A percentile compares a stretch with the other conserved stretches of the same genome.
These are phyloP conservation scores for Argentina silus DNA, from an alignment of 2,797 vertebrate genomes.

Conservation along the genomic window DNA sequence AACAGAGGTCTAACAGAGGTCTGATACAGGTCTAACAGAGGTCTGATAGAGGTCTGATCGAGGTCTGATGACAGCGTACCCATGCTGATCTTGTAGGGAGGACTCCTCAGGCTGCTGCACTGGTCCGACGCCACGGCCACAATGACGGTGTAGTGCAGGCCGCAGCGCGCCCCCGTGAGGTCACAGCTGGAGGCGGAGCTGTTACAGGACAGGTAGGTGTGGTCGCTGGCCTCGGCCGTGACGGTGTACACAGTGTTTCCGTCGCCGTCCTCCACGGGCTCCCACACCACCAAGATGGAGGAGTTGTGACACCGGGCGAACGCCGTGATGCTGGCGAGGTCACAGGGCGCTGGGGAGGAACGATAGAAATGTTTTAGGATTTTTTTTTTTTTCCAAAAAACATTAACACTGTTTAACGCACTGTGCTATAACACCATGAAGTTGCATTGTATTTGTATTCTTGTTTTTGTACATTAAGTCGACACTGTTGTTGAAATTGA, in stretches of 20 bases:
- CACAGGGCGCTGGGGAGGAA: slow-evolving; percentile 66
- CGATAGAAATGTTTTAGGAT: no score
- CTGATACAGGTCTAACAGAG: no score
- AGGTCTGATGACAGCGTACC: slow-evolving; percentile 45
- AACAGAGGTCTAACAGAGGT: background rate
- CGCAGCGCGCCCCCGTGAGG: slow-evolving; percentile 65
- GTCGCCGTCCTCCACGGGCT: slow-evolving; percentile 29
- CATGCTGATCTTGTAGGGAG: slow-evolving; percentile 70
- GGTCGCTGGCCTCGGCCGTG: slow-evolving; percentile 65
- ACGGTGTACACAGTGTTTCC: slow-evolving; percentile 56
- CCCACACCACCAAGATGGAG: slow-evolving; percentile 70
- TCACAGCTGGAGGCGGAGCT: slow-evolving; percentile 64
- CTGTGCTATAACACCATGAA: no score
- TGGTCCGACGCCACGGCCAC: slow-evolving; percentile 64
- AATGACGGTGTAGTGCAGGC: slow-evolving; percentile 68
- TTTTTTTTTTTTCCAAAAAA: no score
- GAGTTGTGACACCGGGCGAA: slow-evolving; percentile 62
- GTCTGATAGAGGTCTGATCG: background rate
- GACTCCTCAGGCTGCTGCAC: slow-evolving; percentile 70
- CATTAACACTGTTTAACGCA: no score
- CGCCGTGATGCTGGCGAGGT: slow-evolving; percentile 61
- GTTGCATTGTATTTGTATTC: no score
- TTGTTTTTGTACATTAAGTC: no score
- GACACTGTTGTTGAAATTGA: no score
- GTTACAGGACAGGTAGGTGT: slow-evolving; percentile 65